Base-by-base conservation (phyloP, 2,113 vertebrate genomes). In the Chamaetylas fuelleborni region DNA sequence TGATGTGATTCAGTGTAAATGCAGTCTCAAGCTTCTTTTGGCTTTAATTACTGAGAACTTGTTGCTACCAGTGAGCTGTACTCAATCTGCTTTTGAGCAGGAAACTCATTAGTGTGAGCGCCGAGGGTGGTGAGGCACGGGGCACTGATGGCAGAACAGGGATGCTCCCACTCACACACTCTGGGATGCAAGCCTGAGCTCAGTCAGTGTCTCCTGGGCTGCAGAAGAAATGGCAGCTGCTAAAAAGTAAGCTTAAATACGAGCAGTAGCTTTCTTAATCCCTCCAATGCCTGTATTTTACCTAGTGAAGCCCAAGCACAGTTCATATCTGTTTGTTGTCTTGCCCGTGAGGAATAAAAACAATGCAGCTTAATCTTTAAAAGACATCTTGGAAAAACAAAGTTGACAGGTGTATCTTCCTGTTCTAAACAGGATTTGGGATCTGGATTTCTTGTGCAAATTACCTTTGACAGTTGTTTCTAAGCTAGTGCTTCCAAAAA, bases 31-130 rank as follows among this genome's bases (percentile, higher is more conserved):
- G 24, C 36, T 91, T 67, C 50, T 82, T 90, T 70, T 64, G 74
- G 43, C 53, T 73, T 93, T 92, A 82, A 94, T 96, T 94, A 90
- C 79, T 45, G 73, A 84, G 78, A 86, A 85, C 64, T 60, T 81
- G 91, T 70, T 87, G 95, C 84, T 95, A 1, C n/a, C 33, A 24
- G 57, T 25, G 86, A 86, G 91, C 65, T 87, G 93, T 78, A 8
- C 61, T 91, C 57, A 26, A 43, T 65, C 77, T 92, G 89, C 69
- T 95, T 43, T 38, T 23, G 64, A 93, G 77, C 43, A 71, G 67
- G 72, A 66, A 53, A 20, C 45, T 91, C 53, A 24, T 84, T 74
- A 71, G n/a, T 19, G 7, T 12, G 16, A 60, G 77, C 2, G 0
- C 64, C 0, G 7, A 72, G 48, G 65, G 76, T 45, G 45, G 62